phyloP scores from a whole-genome alignment of 23 tunicate species.

The Pegea sp. region DNA sequence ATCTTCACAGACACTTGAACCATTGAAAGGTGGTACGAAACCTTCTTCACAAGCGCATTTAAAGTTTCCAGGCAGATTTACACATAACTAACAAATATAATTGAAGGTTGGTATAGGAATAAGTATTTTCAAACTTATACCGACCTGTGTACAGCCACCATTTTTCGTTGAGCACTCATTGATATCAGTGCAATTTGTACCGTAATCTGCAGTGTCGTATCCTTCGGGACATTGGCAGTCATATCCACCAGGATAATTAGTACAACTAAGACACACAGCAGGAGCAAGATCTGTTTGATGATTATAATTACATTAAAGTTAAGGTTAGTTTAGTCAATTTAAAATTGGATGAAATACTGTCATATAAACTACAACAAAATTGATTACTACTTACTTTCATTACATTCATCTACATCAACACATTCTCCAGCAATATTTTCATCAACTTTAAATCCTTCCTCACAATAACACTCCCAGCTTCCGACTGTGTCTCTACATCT shows the following conservation, averaged over 20 bases:
- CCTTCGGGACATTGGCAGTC: constrained; percentile 39
- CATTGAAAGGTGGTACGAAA: constrained; percentile 3
- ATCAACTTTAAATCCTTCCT: constrained; percentile 43
- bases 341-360: too few species aligned
- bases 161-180: constrained; percentile 36
- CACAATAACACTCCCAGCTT: constrained; percentile 69
- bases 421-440: constrained; percentile 25
- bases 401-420: constrained; percentile 53
- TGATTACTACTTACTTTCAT: constrained; percentile 8
- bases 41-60: constrained; percentile 24
- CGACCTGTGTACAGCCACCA: constrained; percentile 81
- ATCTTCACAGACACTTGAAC: constrained; percentile 9
- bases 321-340: too few species aligned
- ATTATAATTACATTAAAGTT: too few species aligned
- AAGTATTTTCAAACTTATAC: not conserved
- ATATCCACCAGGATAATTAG: constrained; percentile 23
- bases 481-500: constrained; percentile 46
- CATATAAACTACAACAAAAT: not conserved
- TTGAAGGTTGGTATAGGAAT: not conserved
- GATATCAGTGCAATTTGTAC: constrained; percentile 44
- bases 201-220: constrained; percentile 14
- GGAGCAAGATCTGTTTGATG: constrained; percentile 60
- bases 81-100: constrained; percentile 23
- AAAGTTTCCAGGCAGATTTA: constrained; percentile 32
- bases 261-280: constrained; percentile 16